Percentiles rank a stretch among this genome's conserved stretches.
Evolutionary conservation across 2,888 invertebrate genomes (phyloP).

Genomic region (Eumacrocentrus americanus): DNA sequence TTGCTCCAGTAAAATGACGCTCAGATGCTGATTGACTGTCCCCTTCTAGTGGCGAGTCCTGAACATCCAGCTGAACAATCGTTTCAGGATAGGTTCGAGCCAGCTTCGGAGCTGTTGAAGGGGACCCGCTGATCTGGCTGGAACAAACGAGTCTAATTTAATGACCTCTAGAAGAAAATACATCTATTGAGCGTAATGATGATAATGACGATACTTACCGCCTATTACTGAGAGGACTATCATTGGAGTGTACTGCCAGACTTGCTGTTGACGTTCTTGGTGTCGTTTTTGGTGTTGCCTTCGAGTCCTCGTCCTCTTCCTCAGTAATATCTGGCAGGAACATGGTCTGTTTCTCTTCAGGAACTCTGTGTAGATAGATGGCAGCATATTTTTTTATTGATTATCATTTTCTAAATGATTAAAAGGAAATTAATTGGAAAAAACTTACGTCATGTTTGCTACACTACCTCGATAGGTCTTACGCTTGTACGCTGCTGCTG

Average conservation of each 20-base stretch:
- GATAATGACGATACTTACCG: slow-evolving; percentile 45
- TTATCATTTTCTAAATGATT: slow-evolving; percentile 3
- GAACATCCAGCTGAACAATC: slow-evolving; percentile 53
- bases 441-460: slow-evolving; percentile 65
- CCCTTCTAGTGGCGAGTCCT: slow-evolving; percentile 34
- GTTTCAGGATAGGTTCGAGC: slow-evolving; percentile 53
- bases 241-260: slow-evolving; percentile 42
- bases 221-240: slow-evolving; percentile 47
- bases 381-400: too few relatives aligned
- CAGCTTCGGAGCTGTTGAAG: slow-evolving; percentile 49
- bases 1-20: slow-evolving; percentile 40
- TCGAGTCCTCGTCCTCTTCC: slow-evolving; percentile 58
- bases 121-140: slow-evolving; percentile 58
- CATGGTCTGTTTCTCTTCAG: slow-evolving; percentile 65
- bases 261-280: slow-evolving; percentile 50
- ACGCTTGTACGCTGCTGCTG: slow-evolving; percentile 65
- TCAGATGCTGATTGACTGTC: neutral
- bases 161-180: slow-evolving; percentile 23
- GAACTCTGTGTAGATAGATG: slow-evolving; percentile 59
- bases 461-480: slow-evolving; percentile 67
- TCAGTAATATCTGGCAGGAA: slow-evolving; percentile 65
- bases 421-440: neutral
- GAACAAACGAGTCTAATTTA: slow-evolving; percentile 57
- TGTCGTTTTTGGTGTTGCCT: slow-evolving; percentile 36
- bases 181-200: neutral